These are phyloP conservation scores for Fregetta grallaria DNA, from an alignment of 2,113 vertebrate genomes.

Conservation along the genomic window DNA sequence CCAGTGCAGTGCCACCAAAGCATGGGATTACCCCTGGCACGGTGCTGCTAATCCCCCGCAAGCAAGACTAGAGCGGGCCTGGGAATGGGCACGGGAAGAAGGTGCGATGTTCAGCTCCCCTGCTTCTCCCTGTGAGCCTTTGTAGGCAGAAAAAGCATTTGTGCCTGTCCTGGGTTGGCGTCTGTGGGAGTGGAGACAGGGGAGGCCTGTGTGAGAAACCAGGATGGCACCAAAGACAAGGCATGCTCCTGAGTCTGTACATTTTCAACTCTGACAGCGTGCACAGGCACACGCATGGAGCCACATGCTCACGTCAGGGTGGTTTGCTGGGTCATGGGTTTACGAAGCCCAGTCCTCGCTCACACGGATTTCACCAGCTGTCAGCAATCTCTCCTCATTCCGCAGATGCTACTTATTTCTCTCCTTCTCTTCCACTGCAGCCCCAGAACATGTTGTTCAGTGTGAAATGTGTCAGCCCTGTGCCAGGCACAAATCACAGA, in stretches of 20 bases:
- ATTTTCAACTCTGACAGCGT: background rate
- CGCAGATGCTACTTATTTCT: background rate
- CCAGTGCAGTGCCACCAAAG: background rate
- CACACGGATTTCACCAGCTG: background rate
- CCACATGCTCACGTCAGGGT: accelerated
- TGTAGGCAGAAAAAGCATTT: background rate
- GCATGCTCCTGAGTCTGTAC: background rate
- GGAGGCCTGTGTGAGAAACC: background rate
- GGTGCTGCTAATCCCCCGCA: background rate
- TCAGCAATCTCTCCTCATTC: background rate
- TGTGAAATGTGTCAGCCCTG: background rate
- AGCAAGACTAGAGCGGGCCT: background rate
- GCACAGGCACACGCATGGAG: accelerated
- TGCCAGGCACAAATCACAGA: background rate
- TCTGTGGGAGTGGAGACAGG: background rate
- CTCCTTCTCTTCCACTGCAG: background rate
- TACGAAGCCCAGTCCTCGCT: background rate
- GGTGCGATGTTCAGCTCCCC: background rate
- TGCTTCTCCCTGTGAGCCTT: background rate
- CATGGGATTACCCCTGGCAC: accelerated
- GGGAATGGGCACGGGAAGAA: accelerated
- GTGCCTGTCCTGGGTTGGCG: background rate
- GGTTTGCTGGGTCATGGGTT: background rate
- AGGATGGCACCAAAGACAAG: background rate
- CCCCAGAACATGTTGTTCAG: background rate